Evolutionary conservation across 2,888 invertebrate genomes (phyloP).

Genomic region (Hetaerina titia): DNA sequence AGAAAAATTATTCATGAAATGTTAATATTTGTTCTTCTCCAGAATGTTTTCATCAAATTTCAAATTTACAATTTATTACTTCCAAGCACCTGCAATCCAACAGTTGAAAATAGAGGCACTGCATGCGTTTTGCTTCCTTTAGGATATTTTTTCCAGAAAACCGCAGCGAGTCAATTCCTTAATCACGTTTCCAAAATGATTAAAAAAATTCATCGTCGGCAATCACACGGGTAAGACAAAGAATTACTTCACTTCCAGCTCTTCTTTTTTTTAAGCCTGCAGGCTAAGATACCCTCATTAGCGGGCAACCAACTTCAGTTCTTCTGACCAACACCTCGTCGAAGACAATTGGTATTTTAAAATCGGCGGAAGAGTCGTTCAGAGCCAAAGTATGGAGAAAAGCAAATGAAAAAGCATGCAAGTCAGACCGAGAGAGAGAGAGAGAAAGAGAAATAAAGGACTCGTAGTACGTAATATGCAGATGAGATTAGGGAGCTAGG

Average conservation of each 20-base stretch:
- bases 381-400: neutral
- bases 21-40: no score
- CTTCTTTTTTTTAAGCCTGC: neutral
- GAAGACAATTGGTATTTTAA: neutral
- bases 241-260: neutral
- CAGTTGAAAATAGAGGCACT: neutral
- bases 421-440: neutral
- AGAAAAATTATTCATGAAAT: no score
- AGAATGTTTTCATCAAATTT: no score
- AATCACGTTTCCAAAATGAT: neutral
- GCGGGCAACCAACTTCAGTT: constrained; percentile 14
- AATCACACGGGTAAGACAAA: neutral
- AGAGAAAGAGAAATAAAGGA: neutral
- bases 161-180: neutral
- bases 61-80: no score
- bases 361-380: neutral
- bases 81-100: no score
- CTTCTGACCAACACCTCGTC: neutral
- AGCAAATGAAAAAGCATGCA: neutral
- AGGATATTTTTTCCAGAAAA: neutral
- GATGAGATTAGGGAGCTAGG: neutral
- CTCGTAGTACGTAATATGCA: neutral
- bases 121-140: neutral
- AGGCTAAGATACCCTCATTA: constrained; percentile 25
- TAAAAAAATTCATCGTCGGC: neutral